Conservation (phyloP, 2,888 invertebrate species). For the Eupeodes latifasciatus region DNA sequence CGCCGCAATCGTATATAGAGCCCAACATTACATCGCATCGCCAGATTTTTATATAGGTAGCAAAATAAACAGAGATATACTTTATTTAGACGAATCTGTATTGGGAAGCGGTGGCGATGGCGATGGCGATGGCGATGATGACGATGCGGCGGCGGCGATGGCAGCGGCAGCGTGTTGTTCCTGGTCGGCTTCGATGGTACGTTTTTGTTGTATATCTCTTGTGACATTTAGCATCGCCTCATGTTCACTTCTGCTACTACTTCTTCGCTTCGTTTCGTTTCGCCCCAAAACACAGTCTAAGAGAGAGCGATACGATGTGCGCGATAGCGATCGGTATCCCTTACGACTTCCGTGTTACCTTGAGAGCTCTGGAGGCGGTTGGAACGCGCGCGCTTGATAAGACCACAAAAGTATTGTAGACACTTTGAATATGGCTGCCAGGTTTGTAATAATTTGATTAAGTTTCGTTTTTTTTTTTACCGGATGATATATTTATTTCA, state of each 20-base stretch:
- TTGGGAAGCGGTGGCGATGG: neutral
- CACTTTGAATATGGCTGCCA: conserved; percentile 38
- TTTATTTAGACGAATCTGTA: neutral
- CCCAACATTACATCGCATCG: conserved; percentile 60
- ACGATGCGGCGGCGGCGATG: conserved; percentile 27
- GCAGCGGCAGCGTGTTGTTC: conserved; percentile 25
- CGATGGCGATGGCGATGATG: neutral
- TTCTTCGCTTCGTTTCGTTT: conserved; percentile 22
- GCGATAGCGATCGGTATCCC: conserved; percentile 76
- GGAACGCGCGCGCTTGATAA: conserved; percentile 59
- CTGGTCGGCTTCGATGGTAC: conserved; percentile 54
- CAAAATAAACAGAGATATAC: conserved; percentile 48
- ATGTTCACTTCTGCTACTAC: conserved; percentile 61
- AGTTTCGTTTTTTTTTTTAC: too few relatives aligned
- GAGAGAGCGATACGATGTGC: conserved; percentile 61
- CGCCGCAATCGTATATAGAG: conserved; percentile 23
- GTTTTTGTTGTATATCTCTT: conserved; percentile 75
- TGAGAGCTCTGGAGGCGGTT: conserved; percentile 64
- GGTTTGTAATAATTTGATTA: neutral
- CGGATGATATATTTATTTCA: too few relatives aligned
- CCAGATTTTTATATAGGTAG: conserved; percentile 30
- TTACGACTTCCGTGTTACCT: conserved; percentile 76
- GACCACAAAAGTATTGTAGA: conserved; percentile 29
- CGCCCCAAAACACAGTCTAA: conserved; percentile 50
- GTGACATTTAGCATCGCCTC: conserved; percentile 75